Evolutionary conservation across 2,113 vertebrate genomes (phyloP).

Genomic region (Cryptotis parvus): DNA sequence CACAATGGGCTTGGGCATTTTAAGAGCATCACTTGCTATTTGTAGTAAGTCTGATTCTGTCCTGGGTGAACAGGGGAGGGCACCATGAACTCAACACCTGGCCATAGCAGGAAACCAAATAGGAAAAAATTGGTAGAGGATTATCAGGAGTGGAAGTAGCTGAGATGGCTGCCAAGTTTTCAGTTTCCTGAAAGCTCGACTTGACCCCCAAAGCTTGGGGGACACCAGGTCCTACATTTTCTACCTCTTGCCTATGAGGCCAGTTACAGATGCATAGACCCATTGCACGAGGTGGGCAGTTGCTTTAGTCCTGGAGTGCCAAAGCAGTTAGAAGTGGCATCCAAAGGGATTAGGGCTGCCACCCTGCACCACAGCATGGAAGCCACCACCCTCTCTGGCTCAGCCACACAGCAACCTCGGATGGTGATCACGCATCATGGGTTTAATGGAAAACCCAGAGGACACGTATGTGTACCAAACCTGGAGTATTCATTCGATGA

Average conservation of each 20-base stretch:
- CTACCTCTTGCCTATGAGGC: neutral
- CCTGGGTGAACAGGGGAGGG: neutral
- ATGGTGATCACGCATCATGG: accelerated
- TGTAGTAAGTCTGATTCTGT: conserved; percentile 4
- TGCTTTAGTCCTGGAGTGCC: neutral
- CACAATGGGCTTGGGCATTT: neutral
- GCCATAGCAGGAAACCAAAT: neutral
- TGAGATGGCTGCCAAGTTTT: neutral
- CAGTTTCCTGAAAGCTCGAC: neutral
- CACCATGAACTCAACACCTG: neutral
- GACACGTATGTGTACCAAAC: accelerated
- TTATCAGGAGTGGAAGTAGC: neutral
- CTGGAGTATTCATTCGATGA: accelerated
- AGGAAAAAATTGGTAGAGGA: neutral
- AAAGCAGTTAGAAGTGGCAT: neutral
- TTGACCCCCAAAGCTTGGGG: neutral
- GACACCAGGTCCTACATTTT: accelerated
- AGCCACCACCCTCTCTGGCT: neutral
- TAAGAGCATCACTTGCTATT: conserved; percentile 33
- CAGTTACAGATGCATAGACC: neutral
- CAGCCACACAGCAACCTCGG: neutral
- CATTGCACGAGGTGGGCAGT: neutral
- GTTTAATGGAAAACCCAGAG: neutral
- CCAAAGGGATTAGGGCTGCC: neutral
- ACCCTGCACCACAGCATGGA: neutral